Percentiles rank a stretch among this genome's conserved stretches.
These are phyloP conservation scores for Antigone vipio DNA, from an alignment of 2,113 vertebrate species.

Conservation along the genomic window DNA sequence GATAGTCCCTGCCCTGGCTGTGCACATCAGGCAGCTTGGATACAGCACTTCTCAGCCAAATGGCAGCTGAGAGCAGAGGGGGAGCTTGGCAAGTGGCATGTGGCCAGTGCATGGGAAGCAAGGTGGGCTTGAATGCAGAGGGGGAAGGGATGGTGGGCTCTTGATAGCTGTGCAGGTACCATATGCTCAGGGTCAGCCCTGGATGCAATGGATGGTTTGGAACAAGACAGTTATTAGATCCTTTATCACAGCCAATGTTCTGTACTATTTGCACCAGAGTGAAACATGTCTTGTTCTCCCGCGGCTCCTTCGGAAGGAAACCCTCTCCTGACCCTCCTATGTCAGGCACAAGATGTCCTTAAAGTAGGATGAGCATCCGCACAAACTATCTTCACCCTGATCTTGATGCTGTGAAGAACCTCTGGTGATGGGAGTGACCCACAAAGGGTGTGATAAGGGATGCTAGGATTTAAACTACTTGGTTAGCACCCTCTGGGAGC, in stretches of 20 bases:
- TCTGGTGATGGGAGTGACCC: not conserved
- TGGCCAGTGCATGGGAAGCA: not conserved
- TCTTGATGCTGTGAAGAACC: not conserved
- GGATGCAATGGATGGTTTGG: not conserved
- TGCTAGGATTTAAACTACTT: not conserved
- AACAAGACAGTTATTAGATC: not conserved
- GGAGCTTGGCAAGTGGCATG: not conserved
- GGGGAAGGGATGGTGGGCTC: not conserved
- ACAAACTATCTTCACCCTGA: not conserved
- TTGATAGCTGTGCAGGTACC: not conserved
- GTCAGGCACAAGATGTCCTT: not conserved
- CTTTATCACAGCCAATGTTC: not conserved
- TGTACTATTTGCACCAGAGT: not conserved
- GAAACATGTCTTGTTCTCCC: not conserved
- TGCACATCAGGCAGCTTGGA: not conserved
- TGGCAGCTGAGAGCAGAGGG: not conserved
- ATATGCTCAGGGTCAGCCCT: not conserved
- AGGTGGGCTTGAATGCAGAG: not conserved
- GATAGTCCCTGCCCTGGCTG: not conserved
- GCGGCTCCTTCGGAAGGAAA: not conserved
- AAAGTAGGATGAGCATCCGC: not conserved
- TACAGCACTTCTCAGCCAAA: not conserved
- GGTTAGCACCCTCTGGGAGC: not conserved
- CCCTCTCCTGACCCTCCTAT: not conserved
- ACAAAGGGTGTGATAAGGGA: not conserved